Conservation (phyloP, 2,797 vertebrate genomes). For the Sebastes vulpes region DNA sequence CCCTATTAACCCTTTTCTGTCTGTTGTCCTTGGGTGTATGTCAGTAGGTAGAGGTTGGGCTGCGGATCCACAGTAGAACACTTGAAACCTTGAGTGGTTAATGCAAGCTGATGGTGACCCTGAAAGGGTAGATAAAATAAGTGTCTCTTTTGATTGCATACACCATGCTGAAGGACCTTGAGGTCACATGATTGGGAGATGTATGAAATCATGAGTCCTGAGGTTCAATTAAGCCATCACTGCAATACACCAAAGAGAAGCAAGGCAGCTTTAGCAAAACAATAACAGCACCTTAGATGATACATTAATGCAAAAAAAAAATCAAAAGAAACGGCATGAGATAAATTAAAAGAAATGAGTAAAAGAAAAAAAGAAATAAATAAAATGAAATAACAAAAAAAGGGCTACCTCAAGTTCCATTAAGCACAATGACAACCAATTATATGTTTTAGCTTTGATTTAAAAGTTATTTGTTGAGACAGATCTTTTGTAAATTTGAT, state of each 20-base stretch:
- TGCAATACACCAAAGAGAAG: neutral
- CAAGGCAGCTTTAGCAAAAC: neutral
- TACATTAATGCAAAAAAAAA: neutral
- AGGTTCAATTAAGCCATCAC: conserved; percentile 28
- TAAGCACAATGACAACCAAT: neutral
- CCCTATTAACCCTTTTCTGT: conserved; percentile 53
- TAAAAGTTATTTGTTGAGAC: neutral
- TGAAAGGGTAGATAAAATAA: conserved; percentile 10
- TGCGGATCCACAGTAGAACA: neutral
- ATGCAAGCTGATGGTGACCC: conserved; percentile 11
- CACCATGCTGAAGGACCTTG: neutral
- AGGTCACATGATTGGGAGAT: conserved; percentile 3
- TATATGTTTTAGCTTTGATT: neutral
- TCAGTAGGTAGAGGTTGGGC: neutral
- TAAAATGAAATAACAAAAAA: neutral
- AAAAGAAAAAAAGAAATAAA: neutral
- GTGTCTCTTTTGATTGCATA: conserved; percentile 26
- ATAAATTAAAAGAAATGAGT: neutral
- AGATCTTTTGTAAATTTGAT: neutral
- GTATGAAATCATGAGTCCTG: conserved; percentile 6
- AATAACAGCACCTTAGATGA: neutral
- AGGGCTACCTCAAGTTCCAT: neutral
- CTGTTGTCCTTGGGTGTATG: neutral
- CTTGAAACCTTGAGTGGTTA: conserved; percentile 19
- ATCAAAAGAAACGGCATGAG: neutral